A percentile compares a stretch with the other conserved stretches of the same genome.
Evolutionary conservation across 2,888 invertebrate genomes (phyloP).

Genomic region (Drosophila infuscata): DNA sequence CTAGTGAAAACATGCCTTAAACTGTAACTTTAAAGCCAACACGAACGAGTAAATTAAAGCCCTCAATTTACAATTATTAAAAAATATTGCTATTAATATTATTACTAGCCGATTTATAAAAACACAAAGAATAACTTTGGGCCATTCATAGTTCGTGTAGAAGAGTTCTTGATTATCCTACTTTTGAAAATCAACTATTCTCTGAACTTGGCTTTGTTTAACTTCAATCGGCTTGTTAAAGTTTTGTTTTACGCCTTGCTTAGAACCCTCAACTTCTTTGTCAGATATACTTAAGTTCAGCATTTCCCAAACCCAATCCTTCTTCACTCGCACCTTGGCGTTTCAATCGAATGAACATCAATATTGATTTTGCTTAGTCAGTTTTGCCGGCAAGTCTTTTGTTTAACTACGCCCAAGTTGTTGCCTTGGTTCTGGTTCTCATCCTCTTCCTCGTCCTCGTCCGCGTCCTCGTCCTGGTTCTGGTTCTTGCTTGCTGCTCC

Average conservation of each 20-base stretch:
- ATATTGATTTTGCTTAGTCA: conserved; percentile 71
- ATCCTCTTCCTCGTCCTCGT: background rate
- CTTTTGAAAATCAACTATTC: conserved; percentile 47
- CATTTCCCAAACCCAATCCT: background rate
- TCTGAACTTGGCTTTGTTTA: conserved; percentile 15
- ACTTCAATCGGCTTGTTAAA: conserved; percentile 54
- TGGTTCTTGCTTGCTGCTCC: conserved; percentile 8
- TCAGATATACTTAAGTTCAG: conserved; percentile 24
- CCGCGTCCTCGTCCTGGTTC: conserved; percentile 1
- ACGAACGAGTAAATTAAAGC: background rate
- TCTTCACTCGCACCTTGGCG: conserved; percentile 44
- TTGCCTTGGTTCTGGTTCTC: conserved; percentile 18
- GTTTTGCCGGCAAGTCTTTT: conserved; percentile 52
- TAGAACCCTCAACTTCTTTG: conserved; percentile 25
- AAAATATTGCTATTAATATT: background rate
- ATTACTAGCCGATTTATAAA: background rate
- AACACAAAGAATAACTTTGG: background rate
- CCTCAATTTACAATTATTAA: background rate
- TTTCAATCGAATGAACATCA: conserved; percentile 65
- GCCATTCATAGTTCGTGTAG: background rate
- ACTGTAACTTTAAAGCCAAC: background rate
- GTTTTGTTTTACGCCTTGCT: conserved; percentile 30
- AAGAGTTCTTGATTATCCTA: conserved; percentile 32
- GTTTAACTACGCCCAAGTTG: conserved; percentile 61
- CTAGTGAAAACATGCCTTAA: background rate